Base-by-base conservation (phyloP, 2,113 vertebrate genomes). In the Lipophrys pholis region DNA sequence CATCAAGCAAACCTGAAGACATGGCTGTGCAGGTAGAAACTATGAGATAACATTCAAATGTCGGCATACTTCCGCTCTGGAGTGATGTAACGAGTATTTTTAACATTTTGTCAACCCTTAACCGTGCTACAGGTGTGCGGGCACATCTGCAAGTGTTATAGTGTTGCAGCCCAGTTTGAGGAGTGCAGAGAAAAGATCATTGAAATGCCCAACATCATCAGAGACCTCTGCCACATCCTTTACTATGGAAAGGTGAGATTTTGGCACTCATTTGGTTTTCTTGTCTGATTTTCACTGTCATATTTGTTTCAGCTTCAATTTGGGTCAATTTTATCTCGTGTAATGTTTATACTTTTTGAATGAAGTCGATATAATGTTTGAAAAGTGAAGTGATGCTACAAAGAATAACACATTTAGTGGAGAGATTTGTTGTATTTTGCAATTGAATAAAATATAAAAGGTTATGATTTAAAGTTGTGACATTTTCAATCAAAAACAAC, bases 151-250 rank as follows among this genome's bases (percentile, higher is more conserved):
- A 96, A 91, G 76, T 99, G 97, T 87, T 99, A 97, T 74, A 99
- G 98, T 6, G 98, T 99, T 1, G 97, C 98, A 8, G 96, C 98
- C 63, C 97, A 99, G 86, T 99, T 99, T 90, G 97, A 99, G 80
- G 97, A 99, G 12, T 99, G 98, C 92, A 94, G 98, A 82, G 98
- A 99, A 83, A 99, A 98, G 92, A 98, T 99, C 62, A 97, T 96
- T 5, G 97, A 98, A 89, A 94, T 97, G 90, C 98, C 97, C 0
- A 94, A 93, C 68, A 96, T 99, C 91, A 99, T 99, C 81, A 94
- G 95, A 79, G 96, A 99, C 82, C 94, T 99, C 48, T 99, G 98
- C 82, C 96, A 96, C 56, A 94, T 99, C 54, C 89, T 99, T 1
- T 99, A 94, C 86, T 97, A 96, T 42, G 95, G 97, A 88, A 99